Evolutionary conservation across 2,888 invertebrate genomes (phyloP), one percentile per base, ranked within the genome.

Genomic region (Metallyticus violacea): DNA sequence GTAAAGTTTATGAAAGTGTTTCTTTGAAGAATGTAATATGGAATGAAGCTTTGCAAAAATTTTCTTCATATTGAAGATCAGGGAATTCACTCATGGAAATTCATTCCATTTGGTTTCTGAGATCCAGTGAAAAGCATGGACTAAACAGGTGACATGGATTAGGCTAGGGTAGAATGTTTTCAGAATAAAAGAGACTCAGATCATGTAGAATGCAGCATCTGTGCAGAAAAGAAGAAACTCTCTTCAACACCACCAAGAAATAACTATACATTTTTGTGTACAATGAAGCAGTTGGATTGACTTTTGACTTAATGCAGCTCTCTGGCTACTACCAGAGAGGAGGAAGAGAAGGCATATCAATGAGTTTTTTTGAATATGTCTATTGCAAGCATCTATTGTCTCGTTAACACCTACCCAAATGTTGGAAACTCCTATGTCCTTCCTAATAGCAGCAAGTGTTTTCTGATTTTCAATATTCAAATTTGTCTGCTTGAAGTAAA

Each of bases 201-300:
- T 26, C 77, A 77, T 77, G 2, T 6, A 25, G 29, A n/a, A 81
- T 5, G 29, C 81, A 27, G 28, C n/a, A 29, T 28, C 28, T 25
- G 40, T 79, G 79, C 79, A 82, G 25, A 25, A n/a, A 62, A 62
- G 82, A 82, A 82, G 4, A 9, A n/a, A 29, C 25, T 82, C 82
- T 82, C 29, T 82, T 82, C 40, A 82, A 82, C 62, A 82, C 40
- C 40, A 82, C 30, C 25, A 82, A 40, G 82, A 40, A 82, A 40
- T 82, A 82, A 40, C 62, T n/a, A 82, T 81, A 7, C 29, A 62
- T 15, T 82, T 82, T 82, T 82, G 81, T 81, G 26, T 25, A 25
- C 40, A 82, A 62, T 82, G 81, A 28, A 76, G 26, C 26, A 5
- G 62, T 81, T 76, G 85, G 15, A 28, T n/a, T 76, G n/a, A n/a